These are phyloP conservation scores for Trissolcus brochymenae DNA, from an alignment of 2,888 invertebrate species.

Conservation along the genomic window DNA sequence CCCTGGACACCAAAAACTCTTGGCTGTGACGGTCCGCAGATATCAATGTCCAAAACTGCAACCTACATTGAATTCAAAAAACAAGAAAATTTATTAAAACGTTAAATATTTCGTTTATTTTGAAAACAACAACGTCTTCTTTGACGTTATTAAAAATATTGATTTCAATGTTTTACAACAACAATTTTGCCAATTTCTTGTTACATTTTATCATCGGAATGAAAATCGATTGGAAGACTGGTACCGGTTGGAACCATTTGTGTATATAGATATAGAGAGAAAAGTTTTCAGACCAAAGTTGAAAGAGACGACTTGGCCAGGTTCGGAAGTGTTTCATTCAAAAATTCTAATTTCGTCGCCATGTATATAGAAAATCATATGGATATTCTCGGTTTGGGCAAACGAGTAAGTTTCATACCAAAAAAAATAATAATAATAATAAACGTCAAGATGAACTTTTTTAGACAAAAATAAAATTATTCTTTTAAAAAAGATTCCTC, in stretches of 20 bases:
- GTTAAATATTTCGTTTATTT: background rate
- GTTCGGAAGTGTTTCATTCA: slow-evolving; percentile 13
- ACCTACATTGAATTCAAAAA: slow-evolving; percentile 79
- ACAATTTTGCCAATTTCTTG: slow-evolving; percentile 24
- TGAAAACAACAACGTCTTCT: background rate
- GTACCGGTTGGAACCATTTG: slow-evolving; percentile 69
- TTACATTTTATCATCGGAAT: slow-evolving; percentile 18
- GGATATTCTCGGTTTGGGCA: slow-evolving; percentile 70
- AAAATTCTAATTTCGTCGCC: slow-evolving; percentile 48
- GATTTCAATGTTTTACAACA: background rate
- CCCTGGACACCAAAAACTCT: slow-evolving; percentile 93
- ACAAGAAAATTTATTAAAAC: background rate
- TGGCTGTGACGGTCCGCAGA: slow-evolving; percentile 98
- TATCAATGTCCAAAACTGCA: slow-evolving; percentile 96
- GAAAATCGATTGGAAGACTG: slow-evolving; percentile 70
- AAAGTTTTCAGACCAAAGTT: slow-evolving; percentile 1
- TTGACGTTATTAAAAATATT: slow-evolving; percentile 20
- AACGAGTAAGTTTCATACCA: slow-evolving; percentile 65
- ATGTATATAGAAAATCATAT: slow-evolving; percentile 73
- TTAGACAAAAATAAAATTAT: background rate
- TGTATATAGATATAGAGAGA: slow-evolving; percentile 60
- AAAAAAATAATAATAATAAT: background rate
- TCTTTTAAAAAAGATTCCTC: background rate
- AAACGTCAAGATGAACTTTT: background rate
- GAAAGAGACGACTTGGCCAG: too few relatives aligned